Base-by-base conservation (phyloP, 2,113 vertebrate species). In the Ginglymostoma cirratum region DNA sequence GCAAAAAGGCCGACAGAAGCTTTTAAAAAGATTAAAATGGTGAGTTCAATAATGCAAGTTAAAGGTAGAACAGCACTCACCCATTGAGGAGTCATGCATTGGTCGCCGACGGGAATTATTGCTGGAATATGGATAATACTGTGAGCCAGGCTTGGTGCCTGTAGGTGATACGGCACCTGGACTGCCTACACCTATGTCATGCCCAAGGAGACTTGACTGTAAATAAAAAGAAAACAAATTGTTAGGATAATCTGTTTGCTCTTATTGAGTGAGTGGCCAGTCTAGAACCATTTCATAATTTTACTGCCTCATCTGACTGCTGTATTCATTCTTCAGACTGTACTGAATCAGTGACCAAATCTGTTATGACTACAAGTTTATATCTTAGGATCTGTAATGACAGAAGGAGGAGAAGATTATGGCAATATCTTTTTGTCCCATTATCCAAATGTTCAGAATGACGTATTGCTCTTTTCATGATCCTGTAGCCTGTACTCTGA, bases 81-180 rank as follows among this genome's bases (percentile, higher is more conserved):
- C 98, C 98, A 99, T 98, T 96, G 98, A 96, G 97, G 98, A 98
- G 97, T 98, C 97, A 96, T 98, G 98, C 96, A 99, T 97, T 90
- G 98, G 96, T 98, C 99, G 98, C 97, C 98, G 98, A 52, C 99
- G 98, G 5, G 98, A 98, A 96, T 99, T 99, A 98, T 98, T 97
- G 97, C 98, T 97, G 97, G 98, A 98, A 97, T 99, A 99, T 97
- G 98, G 99, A 97, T 99, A 99, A 97, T 98, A 99, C 97, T 99
- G 99, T 93, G 98, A 98, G 70, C 98, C 98, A 34, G 98, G 98
- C 96, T 99, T 99, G 94, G 66, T 34, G 38, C 94, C 69, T 96
- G 98, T 98, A 96, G 99, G 99, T 48, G 99, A 99, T 76, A 98
- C 97, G 15, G 98, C 98, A 96, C 98, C 98, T n/a, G 99, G 98